Evolutionary conservation across 2,797 vertebrate genomes (phyloP).

Genomic region (Muscicapa comitata): DNA sequence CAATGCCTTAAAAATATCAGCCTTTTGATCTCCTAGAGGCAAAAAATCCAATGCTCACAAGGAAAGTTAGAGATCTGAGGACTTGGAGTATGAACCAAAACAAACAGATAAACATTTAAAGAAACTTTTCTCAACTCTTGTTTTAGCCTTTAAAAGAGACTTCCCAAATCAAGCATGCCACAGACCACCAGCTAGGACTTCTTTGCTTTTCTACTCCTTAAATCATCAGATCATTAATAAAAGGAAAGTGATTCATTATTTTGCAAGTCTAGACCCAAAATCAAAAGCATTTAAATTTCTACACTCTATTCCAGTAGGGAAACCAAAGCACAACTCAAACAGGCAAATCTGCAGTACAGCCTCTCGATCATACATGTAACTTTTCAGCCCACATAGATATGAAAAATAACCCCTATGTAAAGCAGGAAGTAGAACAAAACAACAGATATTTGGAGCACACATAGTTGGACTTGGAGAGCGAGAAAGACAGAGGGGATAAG

Average conservation of each 20-base stretch:
- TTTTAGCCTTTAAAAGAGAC: not conserved
- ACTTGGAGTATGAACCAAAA: not conserved
- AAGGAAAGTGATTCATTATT: not conserved
- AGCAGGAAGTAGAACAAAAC: not conserved
- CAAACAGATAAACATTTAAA: not conserved
- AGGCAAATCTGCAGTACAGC: not conserved
- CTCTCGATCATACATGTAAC: not conserved
- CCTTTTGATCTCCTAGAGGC: not conserved
- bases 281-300: not conserved
- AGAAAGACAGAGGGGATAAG: not conserved
- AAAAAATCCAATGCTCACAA: not conserved
- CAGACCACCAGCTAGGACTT: not conserved
- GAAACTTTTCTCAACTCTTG: not conserved
- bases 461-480: rapidly evolving
- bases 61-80: not conserved
- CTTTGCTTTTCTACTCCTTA: not conserved
- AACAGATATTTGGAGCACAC: not conserved
- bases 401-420: not conserved
- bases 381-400: not conserved
- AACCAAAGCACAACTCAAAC: not conserved
- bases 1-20: not conserved
- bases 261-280: not conserved
- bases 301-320: not conserved
- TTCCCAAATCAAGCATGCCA: not conserved
- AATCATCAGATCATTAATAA: not conserved